Evolutionary conservation across 1,140 invertebrate species (phyloP).

Genomic region (Lepidotrigona ventralis): DNA sequence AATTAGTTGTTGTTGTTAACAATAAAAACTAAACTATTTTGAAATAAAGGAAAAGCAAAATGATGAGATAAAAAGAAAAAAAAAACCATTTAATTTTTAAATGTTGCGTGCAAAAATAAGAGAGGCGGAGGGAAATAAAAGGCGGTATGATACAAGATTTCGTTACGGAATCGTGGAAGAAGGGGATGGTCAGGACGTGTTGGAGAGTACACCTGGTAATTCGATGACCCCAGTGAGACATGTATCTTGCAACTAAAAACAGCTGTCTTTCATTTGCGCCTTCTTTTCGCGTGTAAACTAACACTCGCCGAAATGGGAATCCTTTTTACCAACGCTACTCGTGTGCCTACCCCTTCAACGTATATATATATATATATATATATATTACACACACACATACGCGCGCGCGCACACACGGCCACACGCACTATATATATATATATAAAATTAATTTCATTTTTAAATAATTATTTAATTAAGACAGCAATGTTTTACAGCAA

Average conservation of each 20-base stretch:
- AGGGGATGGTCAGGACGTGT: slow-evolving; percentile 52
- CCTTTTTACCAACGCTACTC: neutral
- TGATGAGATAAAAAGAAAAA: neutral
- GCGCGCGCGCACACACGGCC: too few relatives aligned
- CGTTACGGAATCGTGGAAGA: slow-evolving; percentile 6
- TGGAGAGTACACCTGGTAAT: slow-evolving; percentile 69
- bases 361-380: neutral
- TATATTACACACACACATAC: too few relatives aligned
- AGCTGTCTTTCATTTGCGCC: slow-evolving; percentile 65
- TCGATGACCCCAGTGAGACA: slow-evolving; percentile 64
- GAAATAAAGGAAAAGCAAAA: neutral
- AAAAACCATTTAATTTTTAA: slow-evolving; percentile 49
- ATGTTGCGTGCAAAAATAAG: neutral
- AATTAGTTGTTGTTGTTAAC: neutral
- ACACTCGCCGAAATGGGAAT: neutral
- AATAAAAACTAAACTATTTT: neutral
- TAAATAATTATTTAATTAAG: neutral
- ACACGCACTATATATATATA: too few relatives aligned
- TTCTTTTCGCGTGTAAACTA: neutral
- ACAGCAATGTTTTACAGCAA: too few relatives aligned
- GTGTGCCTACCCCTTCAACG: too few relatives aligned
- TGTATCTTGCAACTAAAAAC: slow-evolving; percentile 64
- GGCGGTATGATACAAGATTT: neutral
- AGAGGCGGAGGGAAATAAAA: neutral
- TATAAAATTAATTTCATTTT: neutral